Percentiles rank a stretch among this genome's conserved stretches.
Evolutionary conservation across 2,797 vertebrate species (phyloP).

Genomic region (Poecilia gillii): DNA sequence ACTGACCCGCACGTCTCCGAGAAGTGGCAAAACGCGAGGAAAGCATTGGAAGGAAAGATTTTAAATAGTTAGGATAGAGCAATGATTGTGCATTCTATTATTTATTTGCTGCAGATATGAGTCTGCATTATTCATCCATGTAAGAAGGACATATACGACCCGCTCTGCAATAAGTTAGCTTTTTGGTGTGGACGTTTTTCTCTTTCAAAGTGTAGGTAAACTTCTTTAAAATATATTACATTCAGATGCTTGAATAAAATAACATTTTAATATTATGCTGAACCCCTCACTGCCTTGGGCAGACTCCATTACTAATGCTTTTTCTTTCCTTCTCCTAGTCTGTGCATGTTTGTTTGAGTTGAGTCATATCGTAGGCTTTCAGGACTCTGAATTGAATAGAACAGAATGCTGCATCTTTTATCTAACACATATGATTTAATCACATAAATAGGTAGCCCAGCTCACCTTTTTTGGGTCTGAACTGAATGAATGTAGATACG

Average conservation of each 20-base stretch:
- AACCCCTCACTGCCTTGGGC: slow-evolving; percentile 42
- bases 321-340: slow-evolving; percentile 37
- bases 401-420: slow-evolving; percentile 57
- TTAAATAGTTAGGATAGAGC: slow-evolving; percentile 33
- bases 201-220: not conserved
- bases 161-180: not conserved
- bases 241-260: not conserved
- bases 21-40: slow-evolving; percentile 44
- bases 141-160: slow-evolving; percentile 28
- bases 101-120: slow-evolving; percentile 63
- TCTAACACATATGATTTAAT: slow-evolving; percentile 67
- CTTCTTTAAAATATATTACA: not conserved
- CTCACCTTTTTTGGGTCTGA: slow-evolving; percentile 38
- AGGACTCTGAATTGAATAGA: slow-evolving; percentile 47
- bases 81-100: slow-evolving; percentile 48
- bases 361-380: slow-evolving; percentile 53
- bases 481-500: slow-evolving; percentile 4
- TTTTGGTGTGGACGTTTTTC: not conserved
- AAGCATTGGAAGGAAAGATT: slow-evolving; percentile 30
- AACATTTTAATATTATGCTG: slow-evolving; percentile 25
- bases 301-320: slow-evolving; percentile 44
- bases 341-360: slow-evolving; percentile 34
- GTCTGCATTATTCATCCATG: slow-evolving; percentile 60
- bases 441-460: slow-evolving; percentile 56
- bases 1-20: slow-evolving; percentile 46